phyloP scores from a whole-genome alignment of 2,888 invertebrate genomes.

The Imbricaverruca yamaguchii region DNA sequence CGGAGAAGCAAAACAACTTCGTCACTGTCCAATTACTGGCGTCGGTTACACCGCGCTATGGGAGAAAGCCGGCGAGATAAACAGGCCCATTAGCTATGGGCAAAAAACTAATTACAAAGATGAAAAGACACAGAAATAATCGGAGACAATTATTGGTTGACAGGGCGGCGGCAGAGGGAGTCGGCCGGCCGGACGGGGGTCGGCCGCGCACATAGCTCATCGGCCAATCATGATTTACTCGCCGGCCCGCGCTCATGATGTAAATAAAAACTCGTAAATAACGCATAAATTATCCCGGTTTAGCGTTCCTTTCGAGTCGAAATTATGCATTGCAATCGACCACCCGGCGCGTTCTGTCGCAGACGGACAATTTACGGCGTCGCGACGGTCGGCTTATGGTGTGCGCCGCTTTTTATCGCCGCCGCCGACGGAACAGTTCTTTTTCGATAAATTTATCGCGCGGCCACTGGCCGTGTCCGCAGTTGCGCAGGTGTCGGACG shows the following conservation, averaged over 20 bases:
- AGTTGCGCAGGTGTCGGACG: background rate
- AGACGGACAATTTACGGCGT: background rate
- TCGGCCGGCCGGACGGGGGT: background rate
- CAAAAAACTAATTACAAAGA: constrained; percentile 18
- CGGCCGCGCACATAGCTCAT: background rate
- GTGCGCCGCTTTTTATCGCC: constrained; percentile 1
- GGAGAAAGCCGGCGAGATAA: constrained; percentile 14
- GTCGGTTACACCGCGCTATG: constrained; percentile 39
- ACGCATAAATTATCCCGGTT: constrained; percentile 22
- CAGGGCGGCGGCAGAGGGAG: background rate
- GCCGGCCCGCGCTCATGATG: background rate
- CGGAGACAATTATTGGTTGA: constrained; percentile 16
- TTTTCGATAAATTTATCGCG: background rate
- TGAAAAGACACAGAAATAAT: constrained; percentile 18
- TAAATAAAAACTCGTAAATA: constrained; percentile 21
- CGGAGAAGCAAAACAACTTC: constrained; percentile 4
- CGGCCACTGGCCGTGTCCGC: background rate
- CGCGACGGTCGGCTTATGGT: background rate
- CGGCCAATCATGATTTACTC: constrained; percentile 6
- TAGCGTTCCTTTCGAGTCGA: constrained; percentile 10
- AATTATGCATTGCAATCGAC: constrained; percentile 21
- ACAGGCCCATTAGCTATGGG: constrained; percentile 10
- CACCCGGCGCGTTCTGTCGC: constrained; percentile 3
- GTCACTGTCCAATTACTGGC: constrained; percentile 35
- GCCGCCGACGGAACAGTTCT: background rate